Conservation (phyloP, 1,140 invertebrate genomes). For the Dreissena polymorpha region DNA sequence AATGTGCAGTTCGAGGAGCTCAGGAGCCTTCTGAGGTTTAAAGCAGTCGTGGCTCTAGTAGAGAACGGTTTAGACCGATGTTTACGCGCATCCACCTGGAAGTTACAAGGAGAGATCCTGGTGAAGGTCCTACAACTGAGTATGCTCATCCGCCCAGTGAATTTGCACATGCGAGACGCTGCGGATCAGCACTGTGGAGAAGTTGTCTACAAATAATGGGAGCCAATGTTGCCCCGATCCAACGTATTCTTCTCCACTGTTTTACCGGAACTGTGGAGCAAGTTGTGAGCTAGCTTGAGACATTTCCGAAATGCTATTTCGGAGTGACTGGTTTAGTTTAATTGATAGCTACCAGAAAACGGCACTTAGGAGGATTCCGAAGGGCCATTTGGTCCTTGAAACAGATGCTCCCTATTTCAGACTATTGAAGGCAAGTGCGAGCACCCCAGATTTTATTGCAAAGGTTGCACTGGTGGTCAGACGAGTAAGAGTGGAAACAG, state of each 20-base stretch:
- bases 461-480: no score
- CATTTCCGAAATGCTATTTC: conserved; percentile 23
- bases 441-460: conserved; percentile 13
- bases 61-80: background rate
- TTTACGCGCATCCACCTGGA: background rate
- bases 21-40: background rate
- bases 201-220: conserved; percentile 26
- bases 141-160: conserved; percentile 32
- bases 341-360: conserved; percentile 18
- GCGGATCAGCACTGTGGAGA: conserved; percentile 14
- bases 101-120: background rate
- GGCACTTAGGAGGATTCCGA: background rate
- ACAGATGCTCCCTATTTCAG: conserved; percentile 22
- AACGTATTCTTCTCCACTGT: conserved; percentile 28
- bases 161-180: background rate
- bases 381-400: conserved; percentile 2
- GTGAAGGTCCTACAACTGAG: conserved; percentile 17
- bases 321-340: background rate
- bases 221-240: conserved; percentile 6
- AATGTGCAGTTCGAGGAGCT: conserved; percentile 10
- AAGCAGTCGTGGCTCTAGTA: conserved; percentile 7
- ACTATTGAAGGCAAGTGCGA: background rate
- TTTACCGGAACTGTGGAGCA: conserved; percentile 30
- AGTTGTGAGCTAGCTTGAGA: background rate
- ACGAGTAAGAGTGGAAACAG: no score